Conservation (phyloP, 1,140 invertebrate species). For the Lordiphosa clarofinis region DNA sequence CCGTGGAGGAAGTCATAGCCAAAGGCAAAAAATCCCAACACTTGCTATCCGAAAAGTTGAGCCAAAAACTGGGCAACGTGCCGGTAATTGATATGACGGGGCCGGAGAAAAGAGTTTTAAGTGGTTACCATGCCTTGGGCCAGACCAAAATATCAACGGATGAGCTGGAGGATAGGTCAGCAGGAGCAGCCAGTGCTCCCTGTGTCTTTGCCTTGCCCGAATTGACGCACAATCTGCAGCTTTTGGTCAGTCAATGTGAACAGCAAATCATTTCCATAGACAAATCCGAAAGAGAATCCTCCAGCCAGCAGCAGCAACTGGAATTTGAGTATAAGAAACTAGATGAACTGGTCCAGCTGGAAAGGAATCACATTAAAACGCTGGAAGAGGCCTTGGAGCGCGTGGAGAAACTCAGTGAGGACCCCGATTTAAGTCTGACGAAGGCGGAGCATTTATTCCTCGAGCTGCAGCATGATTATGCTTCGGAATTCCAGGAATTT, state of each 20-base stretch:
- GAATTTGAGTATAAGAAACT: constrained; percentile 89
- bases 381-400: constrained; percentile 86
- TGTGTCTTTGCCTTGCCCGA: constrained; percentile 88
- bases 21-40: constrained; percentile 85
- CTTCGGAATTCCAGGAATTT: constrained; percentile 82
- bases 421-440: constrained; percentile 84
- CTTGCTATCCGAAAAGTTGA: constrained; percentile 65
- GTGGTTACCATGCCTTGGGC: constrained; percentile 94
- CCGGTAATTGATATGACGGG: constrained; percentile 99
- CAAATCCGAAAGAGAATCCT: constrained; percentile 86
- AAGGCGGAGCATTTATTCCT: constrained; percentile 88
- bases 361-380: constrained; percentile 87
- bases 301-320: constrained; percentile 89
- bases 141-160: constrained; percentile 82
- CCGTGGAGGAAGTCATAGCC: constrained; percentile 95
- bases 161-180: constrained; percentile 78
- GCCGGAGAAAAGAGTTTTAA: constrained; percentile 94
- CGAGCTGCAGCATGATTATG: constrained; percentile 83
- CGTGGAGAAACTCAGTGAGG: constrained; percentile 85
- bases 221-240: constrained; percentile 94
- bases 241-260: constrained; percentile 95
- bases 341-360: constrained; percentile 85
- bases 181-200: constrained; percentile 77
- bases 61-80: constrained; percentile 87
- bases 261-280: constrained; percentile 96